Percentiles rank a stretch among this genome's conserved stretches.
Conservation (phyloP, 2,797 vertebrate genomes). For the Enteromius trimaculatus region DNA sequence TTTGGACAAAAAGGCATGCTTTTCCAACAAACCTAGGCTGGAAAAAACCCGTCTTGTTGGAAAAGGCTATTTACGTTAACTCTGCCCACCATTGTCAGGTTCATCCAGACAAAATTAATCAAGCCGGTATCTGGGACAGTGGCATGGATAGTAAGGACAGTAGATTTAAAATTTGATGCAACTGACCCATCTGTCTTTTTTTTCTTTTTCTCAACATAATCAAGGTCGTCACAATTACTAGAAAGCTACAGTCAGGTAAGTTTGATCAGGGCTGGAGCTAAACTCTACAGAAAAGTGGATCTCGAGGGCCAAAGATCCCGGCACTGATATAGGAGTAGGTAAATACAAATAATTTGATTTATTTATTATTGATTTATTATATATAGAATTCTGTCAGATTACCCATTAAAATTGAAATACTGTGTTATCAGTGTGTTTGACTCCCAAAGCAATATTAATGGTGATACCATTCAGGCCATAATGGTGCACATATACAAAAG, state of each 20-base stretch:
- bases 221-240: neutral
- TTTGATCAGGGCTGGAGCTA: neutral
- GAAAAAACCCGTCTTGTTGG: neutral
- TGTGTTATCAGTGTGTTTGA: neutral
- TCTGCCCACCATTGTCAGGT: constrained; percentile 13
- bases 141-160: constrained; percentile 2
- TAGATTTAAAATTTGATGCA: neutral
- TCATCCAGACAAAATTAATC: constrained; percentile 27
- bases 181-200: neutral
- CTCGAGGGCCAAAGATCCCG: neutral
- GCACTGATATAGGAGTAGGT: neutral
- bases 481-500: constrained; percentile 42
- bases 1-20: neutral
- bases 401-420: neutral
- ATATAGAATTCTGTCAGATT: neutral
- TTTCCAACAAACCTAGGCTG: neutral
- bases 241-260: neutral
- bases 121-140: constrained; percentile 23
- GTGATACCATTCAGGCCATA: neutral
- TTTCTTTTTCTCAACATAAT: neutral
- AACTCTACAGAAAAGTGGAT: neutral
- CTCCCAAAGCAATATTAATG: neutral
- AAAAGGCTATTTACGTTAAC: constrained; percentile 9
- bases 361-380: neutral
- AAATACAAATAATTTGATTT: neutral